These are phyloP conservation scores for Pelecanoides urinatrix DNA, from an alignment of 2,113 vertebrate species.

Conservation along the genomic window DNA sequence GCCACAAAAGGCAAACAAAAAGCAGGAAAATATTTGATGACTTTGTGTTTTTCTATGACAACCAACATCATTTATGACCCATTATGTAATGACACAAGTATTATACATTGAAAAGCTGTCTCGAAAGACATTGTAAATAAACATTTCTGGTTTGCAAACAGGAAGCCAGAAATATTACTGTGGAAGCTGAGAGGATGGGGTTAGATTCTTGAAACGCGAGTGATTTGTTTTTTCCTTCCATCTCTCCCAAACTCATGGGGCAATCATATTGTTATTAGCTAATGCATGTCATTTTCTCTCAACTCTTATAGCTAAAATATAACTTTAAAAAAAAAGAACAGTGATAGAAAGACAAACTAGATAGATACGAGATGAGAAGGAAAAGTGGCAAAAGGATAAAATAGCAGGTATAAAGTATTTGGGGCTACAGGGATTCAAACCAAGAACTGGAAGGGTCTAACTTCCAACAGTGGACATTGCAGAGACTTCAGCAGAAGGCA, in stretches of 20 bases:
- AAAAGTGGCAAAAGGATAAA: not conserved
- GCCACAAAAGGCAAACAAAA: constrained; percentile 3
- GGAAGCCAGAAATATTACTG: constrained; percentile 5
- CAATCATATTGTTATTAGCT: constrained; percentile 12
- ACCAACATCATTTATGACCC: not conserved
- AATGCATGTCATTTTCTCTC: constrained; percentile 19
- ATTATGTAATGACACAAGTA: not conserved
- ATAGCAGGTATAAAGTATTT: not conserved
- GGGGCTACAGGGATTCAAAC: not conserved
- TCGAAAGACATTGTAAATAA: constrained; percentile 15
- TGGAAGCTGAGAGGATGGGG: constrained; percentile 42
- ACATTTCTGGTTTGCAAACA: constrained; percentile 33
- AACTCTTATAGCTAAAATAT: not conserved
- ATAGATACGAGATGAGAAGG: not conserved
- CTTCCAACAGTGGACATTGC: not conserved
- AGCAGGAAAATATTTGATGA: not conserved
- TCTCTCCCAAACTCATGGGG: not conserved
- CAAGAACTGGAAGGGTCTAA: not conserved
- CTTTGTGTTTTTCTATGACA: constrained; percentile 21
- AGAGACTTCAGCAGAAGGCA: not conserved
- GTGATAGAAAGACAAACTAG: not conserved
- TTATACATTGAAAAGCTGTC: constrained; percentile 19
- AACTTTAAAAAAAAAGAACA: not conserved
- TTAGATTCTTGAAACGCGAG: not conserved
- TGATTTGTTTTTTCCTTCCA: constrained; percentile 53